phyloP scores from a whole-genome alignment of 2,113 vertebrate species.

The Myiagra hebetior region DNA sequence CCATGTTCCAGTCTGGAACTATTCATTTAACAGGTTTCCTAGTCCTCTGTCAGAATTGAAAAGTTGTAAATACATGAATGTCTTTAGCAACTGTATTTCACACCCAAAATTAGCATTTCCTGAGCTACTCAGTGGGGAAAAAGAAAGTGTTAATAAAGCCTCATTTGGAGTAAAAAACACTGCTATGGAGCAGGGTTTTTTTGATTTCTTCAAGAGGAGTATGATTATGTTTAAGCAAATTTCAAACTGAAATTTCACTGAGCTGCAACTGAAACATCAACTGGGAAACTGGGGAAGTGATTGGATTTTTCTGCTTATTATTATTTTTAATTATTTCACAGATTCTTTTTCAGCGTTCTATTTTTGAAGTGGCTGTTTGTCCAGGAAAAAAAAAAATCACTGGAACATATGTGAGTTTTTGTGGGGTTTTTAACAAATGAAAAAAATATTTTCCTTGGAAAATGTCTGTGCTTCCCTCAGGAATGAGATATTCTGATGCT shows the following conservation, averaged over 20 bases:
- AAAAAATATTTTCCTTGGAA: neutral
- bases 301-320: conserved; percentile 55
- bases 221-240: conserved; percentile 11
- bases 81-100: neutral
- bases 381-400: neutral
- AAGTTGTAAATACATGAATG: neutral
- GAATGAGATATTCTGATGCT: neutral
- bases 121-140: neutral
- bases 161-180: neutral
- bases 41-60: neutral
- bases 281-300: conserved; percentile 14
- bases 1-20: neutral
- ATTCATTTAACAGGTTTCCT: neutral
- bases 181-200: neutral
- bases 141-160: conserved; percentile 16
- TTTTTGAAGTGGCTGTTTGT: neutral
- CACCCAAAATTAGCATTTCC: neutral
- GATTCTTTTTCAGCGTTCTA: neutral
- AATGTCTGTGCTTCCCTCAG: accelerated
- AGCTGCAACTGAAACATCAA: conserved; percentile 1
- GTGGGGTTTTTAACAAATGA: neutral
- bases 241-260: neutral
- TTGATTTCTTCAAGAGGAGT: neutral
- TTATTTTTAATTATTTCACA: conserved; percentile 50
- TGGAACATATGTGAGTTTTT: neutral